A percentile compares a stretch with the other conserved stretches of the same genome.
Conservation (phyloP, 2,888 invertebrate genomes). For the Leucozona laternaria region DNA sequence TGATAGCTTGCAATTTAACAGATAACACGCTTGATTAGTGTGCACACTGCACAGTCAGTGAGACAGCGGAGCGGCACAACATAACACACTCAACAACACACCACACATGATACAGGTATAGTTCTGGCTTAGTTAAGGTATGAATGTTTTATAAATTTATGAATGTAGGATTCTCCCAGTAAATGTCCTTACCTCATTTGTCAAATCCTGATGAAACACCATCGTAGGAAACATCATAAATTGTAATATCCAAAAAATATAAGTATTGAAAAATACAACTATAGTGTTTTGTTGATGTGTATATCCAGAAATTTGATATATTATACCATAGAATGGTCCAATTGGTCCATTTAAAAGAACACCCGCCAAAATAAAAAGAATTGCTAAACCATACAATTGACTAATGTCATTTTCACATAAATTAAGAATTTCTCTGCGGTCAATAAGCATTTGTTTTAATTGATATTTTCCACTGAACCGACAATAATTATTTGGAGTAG, state of each 20-base stretch:
- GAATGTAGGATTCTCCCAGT: too few relatives aligned
- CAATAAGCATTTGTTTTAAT: neutral
- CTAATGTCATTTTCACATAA: slow-evolving; percentile 11
- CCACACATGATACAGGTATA: too few relatives aligned
- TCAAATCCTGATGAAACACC: neutral
- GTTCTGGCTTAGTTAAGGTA: too few relatives aligned
- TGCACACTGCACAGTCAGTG: too few relatives aligned
- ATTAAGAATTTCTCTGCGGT: neutral
- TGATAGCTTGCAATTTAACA: too few relatives aligned
- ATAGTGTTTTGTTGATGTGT: neutral
- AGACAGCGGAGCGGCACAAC: too few relatives aligned
- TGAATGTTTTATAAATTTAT: too few relatives aligned
- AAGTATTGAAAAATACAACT: neutral
- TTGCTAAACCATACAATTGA: neutral
- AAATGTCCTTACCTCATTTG: neutral
- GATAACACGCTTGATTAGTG: too few relatives aligned
- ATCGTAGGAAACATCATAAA: slow-evolving; percentile 2
- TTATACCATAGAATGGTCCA: neutral
- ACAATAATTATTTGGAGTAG: neutral
- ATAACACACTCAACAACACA: too few relatives aligned
- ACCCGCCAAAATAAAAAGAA: neutral
- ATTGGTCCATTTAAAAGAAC: slow-evolving; percentile 1
- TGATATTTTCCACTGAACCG: neutral
- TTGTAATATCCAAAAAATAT: neutral
- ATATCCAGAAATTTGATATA: neutral